phyloP scores from a whole-genome alignment of 2,113 vertebrate species.

The Ciconia boyciana region DNA sequence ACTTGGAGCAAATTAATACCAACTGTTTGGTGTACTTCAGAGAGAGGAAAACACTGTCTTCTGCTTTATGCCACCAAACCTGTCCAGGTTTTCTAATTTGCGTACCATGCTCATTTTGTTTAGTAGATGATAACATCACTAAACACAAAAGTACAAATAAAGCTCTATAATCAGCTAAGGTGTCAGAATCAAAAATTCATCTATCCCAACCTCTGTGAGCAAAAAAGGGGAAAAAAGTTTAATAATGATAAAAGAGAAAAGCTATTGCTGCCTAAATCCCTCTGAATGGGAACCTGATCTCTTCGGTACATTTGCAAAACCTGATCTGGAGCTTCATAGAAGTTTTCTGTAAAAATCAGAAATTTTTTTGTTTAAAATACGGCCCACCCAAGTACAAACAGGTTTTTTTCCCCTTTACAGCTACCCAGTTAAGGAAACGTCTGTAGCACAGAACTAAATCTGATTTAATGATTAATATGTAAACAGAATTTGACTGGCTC shows the following conservation, averaged over 20 bases:
- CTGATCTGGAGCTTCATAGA: not conserved
- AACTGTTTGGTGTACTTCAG: not conserved
- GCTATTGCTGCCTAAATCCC: not conserved
- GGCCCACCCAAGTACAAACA: not conserved
- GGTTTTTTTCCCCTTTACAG: not conserved
- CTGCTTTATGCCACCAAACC: not conserved
- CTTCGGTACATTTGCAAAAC: not conserved
- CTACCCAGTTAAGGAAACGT: not conserved
- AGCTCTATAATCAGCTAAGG: not conserved
- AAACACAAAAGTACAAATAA: not conserved
- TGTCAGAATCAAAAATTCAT: not conserved
- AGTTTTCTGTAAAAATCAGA: not conserved
- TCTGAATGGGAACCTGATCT: not conserved
- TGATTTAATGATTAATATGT: slow-evolving; percentile 65
- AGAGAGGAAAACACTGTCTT: not conserved
- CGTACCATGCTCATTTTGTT: not conserved
- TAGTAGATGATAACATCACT: not conserved
- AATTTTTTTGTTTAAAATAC: not conserved
- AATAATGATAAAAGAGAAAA: not conserved
- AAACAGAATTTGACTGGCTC: slow-evolving; percentile 68
- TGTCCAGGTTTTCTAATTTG: not conserved
- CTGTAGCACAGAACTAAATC: not conserved
- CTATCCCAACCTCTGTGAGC: not conserved
- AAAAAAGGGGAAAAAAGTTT: not conserved
- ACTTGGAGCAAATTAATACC: not conserved